phyloP scores from a whole-genome alignment of 35 echinoderm and acorn worm genomes.

The Patiria miniata region DNA sequence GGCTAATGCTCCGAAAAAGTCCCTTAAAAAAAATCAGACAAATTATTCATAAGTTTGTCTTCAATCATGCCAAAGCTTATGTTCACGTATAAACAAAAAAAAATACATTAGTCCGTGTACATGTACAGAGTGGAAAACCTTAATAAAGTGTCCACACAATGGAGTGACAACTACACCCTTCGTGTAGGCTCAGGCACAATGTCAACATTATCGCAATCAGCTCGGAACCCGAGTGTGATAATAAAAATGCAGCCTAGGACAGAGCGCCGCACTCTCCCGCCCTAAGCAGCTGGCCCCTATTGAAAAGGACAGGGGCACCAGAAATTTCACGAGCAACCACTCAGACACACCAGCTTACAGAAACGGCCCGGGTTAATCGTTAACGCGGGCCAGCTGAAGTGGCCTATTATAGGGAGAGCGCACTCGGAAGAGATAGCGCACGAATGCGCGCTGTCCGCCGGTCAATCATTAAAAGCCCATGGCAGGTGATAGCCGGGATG shows the following conservation, averaged over 20 bases:
- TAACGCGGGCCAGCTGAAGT: neutral
- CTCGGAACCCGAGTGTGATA: neutral
- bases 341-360: neutral
- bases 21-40: too few relatives aligned
- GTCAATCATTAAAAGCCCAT: neutral
- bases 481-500: constrained; percentile 20
- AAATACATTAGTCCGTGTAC: too few relatives aligned
- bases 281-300: constrained; percentile 4
- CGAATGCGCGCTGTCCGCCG: neutral
- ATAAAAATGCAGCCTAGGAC: neutral
- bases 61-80: too few relatives aligned
- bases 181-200: neutral
- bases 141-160: neutral
- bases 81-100: too few relatives aligned
- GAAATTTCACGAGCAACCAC: constrained; percentile 25
- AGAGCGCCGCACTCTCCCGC: neutral
- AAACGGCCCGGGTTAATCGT: neutral
- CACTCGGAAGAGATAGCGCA: constrained; percentile 15
- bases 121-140: too few relatives aligned
- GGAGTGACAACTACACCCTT: constrained; percentile 18
- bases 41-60: too few relatives aligned
- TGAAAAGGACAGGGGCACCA: constrained; percentile 4
- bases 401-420: constrained; percentile 12
- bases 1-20: too few relatives aligned
- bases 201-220: constrained; percentile 22